Evolutionary conservation across 2,888 invertebrate species (phyloP).

Genomic region (Norana najaformis): DNA sequence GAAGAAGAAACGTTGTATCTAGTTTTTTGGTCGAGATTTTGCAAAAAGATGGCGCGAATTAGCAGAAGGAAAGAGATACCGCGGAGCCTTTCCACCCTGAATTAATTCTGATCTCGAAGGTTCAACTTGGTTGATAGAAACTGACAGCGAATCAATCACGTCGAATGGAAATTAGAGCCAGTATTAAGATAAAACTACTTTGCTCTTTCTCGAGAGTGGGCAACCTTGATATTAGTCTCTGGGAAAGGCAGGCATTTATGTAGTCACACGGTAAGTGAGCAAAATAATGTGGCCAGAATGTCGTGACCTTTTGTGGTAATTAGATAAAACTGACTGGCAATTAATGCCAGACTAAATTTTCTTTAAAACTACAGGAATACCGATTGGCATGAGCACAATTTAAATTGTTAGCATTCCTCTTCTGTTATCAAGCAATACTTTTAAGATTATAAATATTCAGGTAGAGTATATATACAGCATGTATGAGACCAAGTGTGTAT

Average conservation of each 20-base stretch:
- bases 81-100: not conserved
- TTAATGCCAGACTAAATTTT: not conserved
- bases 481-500: too few species aligned
- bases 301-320: not conserved
- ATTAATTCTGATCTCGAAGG: not conserved
- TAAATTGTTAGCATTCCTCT: too few species aligned
- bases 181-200: not conserved
- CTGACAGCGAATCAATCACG: not conserved
- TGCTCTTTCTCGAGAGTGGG: not conserved
- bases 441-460: not conserved
- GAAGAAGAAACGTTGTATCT: not conserved
- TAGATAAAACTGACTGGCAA: not conserved
- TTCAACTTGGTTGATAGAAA: not conserved
- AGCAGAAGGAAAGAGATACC: not conserved
- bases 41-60: not conserved
- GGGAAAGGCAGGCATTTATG: not conserved
- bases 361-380: not conserved
- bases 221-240: not conserved
- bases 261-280: not conserved
- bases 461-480: too few species aligned
- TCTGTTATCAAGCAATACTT: not conserved
- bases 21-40: not conserved
- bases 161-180: not conserved
- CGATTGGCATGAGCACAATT: not conserved
- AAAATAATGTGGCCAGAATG: not conserved